Base-by-base conservation (phyloP, 2,888 invertebrate genomes). In the Cactoblastis cactorum region DNA sequence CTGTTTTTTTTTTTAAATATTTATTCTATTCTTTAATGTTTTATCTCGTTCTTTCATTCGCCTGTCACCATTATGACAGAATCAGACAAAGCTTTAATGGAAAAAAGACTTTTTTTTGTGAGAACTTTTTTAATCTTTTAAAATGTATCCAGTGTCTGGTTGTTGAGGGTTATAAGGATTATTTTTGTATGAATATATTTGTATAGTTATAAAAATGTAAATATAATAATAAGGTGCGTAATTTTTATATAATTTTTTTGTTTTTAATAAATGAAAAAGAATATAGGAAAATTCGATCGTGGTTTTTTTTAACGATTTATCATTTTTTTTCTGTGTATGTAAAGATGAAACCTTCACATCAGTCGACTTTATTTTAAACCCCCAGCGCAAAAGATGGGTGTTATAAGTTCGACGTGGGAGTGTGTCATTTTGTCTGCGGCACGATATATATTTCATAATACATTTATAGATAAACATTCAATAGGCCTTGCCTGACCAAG, bases 131-230 rank as follows among this genome's bases (percentile, higher is more conserved):
- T 55, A 50, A 6, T 22, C 3, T 22, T 22, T 22, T 4, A 22
- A 22, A 22, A 28, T 9, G 5, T 9, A 4, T 28, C 8, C 28
- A 1, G 4, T 9, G 1, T 28, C 3, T 28, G 4, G 67, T 61
- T 58, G 58, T 58, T 61, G 53, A 60, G 74, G 75, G 71, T 59
- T 61, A 61, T 63, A 70, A 67, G 67, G 75, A 76, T 61, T 65
- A 69, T 69, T 74, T 73, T 75, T 69, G 53, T 71, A 74, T 58
- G 69, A 71, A 61, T 68, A 63, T 67, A 70, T 62, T 53, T 54
- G 15, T 43, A 58, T 67, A 70, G 62, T 53, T 54, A 15, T 43
- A 58, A 61, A 66, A 55, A 62, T 83, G 83, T 85, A 85, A 74
- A 85, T 85, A 84, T 43, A 43, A 28, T 41, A 17, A 1, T 43